Percentiles rank a stretch among this genome's conserved stretches.
Conservation (phyloP, 2,113 vertebrate genomes). For the Sphaerodactylus townsendi region DNA sequence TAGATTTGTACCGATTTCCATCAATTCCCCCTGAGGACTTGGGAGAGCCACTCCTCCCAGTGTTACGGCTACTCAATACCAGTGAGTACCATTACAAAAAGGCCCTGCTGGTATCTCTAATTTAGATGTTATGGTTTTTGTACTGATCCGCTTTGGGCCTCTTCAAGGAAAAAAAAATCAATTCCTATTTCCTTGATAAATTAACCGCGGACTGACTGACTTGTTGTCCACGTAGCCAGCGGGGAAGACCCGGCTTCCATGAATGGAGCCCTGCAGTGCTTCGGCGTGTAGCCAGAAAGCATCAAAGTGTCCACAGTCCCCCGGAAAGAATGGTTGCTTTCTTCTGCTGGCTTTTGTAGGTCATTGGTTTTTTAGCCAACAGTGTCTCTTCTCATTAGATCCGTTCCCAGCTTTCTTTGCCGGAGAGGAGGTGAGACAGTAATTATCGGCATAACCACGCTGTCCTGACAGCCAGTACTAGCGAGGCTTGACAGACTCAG, state of each 20-base stretch:
- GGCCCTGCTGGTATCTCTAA: no score
- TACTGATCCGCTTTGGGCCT: not conserved
- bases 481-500: conserved; percentile 8
- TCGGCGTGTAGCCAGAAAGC: conserved; percentile 51
- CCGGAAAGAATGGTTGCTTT: conserved; percentile 58
- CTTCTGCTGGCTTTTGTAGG: conserved; percentile 37
- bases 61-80: no score
- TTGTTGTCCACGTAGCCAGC: not conserved
- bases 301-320: conserved; percentile 58
- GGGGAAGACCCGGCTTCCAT: not conserved
- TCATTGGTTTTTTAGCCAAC: conserved; percentile 37
- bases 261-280: not conserved
- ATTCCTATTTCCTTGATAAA: not conserved
- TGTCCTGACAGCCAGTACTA: not conserved
- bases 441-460: conserved; percentile 21
- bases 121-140: not conserved
- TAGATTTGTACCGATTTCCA: no score
- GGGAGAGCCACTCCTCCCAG: no score
- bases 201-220: not conserved
- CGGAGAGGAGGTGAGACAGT: conserved; percentile 17
- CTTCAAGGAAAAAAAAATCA: not conserved
- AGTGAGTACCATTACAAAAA: no score
- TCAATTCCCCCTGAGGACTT: no score
- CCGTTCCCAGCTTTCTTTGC: conserved; percentile 1
- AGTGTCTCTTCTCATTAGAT: conserved; percentile 35